phyloP scores from a whole-genome alignment of 2,888 invertebrate genomes.

The Liopterus haemorrhoidalis region DNA sequence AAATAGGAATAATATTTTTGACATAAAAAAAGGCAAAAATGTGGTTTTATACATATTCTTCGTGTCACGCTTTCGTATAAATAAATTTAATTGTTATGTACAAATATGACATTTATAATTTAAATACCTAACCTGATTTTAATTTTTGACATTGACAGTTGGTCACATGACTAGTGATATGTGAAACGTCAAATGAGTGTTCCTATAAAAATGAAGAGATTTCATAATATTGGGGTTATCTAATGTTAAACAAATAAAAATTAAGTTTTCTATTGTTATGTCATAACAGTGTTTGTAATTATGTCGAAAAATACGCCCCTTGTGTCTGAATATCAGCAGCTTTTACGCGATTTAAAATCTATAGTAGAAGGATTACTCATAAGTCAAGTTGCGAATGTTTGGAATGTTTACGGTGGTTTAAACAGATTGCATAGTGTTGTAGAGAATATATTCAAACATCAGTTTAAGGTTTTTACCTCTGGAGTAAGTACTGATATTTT shows the following conservation, averaged over 20 bases:
- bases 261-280: background rate
- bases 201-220: background rate
- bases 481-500: constrained; percentile 39
- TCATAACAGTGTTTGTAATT: too few species aligned
- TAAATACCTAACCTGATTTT: background rate
- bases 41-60: too few species aligned
- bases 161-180: too few species aligned
- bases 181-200: too few species aligned
- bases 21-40: too few species aligned
- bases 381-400: constrained; percentile 53
- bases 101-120: background rate
- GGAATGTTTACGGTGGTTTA: constrained; percentile 55
- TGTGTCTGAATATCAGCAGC: constrained; percentile 45
- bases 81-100: background rate
- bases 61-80: too few species aligned
- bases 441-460: constrained; percentile 54
- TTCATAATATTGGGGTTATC: background rate
- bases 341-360: constrained; percentile 50
- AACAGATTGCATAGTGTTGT: constrained; percentile 51
- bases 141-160: too few species aligned
- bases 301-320: constrained; percentile 9
- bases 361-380: constrained; percentile 54
- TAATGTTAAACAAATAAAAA: background rate
- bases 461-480: constrained; percentile 46
- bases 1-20: too few species aligned